Percentiles rank a stretch among this genome's conserved stretches.
These are phyloP conservation scores for Oxyruncus cristatus DNA, from an alignment of 2,113 vertebrate genomes.

Conservation along the genomic window DNA sequence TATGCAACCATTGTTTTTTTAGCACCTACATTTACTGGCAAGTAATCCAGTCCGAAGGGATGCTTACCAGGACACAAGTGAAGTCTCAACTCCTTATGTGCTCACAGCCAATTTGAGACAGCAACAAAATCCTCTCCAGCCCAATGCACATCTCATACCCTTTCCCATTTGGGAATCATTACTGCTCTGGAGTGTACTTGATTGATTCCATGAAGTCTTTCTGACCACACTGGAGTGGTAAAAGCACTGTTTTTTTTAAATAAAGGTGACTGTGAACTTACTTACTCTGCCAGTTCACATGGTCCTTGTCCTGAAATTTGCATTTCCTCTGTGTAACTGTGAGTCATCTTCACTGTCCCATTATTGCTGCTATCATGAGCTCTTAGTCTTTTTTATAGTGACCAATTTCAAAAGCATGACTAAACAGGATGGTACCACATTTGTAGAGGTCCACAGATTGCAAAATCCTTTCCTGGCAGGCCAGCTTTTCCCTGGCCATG, in stretches of 20 bases:
- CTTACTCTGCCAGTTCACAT: not conserved
- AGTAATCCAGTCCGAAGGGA: not conserved
- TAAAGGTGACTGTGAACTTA: not conserved
- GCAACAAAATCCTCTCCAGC: not conserved
- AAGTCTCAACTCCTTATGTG: rapidly evolving
- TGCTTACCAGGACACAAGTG: not conserved
- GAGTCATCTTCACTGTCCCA: not conserved
- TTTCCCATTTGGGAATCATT: not conserved
- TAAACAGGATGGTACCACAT: not conserved
- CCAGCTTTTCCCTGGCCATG: not conserved
- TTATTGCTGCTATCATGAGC: not conserved
- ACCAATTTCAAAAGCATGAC: not conserved
- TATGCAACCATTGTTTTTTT: not conserved
- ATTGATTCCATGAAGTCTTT: not conserved
- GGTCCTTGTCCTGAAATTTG: not conserved
- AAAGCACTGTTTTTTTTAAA: not conserved
- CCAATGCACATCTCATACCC: rapidly evolving
- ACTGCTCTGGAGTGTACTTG: not conserved
- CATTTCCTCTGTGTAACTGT: not conserved
- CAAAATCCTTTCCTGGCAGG: not conserved
- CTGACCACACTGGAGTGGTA: not conserved
- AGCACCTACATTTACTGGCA: not conserved
- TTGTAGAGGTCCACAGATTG: not conserved
- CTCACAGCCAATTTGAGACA: not conserved
- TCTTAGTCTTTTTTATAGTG: not conserved